A percentile compares a stretch with the other conserved stretches of the same genome.
Conservation (phyloP, 2,888 invertebrate species). For the Trilocha varians region DNA sequence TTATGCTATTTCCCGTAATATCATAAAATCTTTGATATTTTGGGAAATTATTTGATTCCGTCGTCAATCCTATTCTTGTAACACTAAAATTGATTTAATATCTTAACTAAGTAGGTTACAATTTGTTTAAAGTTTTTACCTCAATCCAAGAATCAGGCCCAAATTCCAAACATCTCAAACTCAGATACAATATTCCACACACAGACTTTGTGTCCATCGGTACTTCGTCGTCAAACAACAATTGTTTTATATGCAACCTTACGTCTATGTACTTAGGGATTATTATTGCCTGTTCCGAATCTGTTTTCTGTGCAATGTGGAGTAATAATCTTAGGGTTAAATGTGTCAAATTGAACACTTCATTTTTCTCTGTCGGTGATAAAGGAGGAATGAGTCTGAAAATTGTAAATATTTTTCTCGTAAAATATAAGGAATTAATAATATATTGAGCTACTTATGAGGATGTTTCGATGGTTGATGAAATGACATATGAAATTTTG, state of each 20-base stretch:
- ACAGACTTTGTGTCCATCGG: conserved; percentile 79
- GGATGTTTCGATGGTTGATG: too few species aligned
- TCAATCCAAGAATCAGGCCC: conserved; percentile 37
- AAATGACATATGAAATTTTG: too few species aligned
- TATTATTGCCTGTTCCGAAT: conserved; percentile 13
- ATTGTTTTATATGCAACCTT: conserved; percentile 25
- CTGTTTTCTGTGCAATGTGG: conserved; percentile 40
- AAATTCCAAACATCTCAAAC: conserved; percentile 52
- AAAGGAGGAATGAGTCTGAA: conserved; percentile 29
- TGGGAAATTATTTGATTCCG: too few species aligned
- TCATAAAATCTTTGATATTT: too few species aligned
- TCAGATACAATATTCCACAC: conserved; percentile 71
- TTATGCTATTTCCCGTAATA: too few species aligned
- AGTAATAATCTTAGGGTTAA: conserved; percentile 36
- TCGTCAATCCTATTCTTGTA: too few species aligned
- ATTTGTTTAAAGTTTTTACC: too few species aligned
- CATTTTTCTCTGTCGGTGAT: conserved; percentile 51
- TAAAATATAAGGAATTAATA: too few species aligned
- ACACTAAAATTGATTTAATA: too few species aligned
- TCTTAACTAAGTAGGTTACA: too few species aligned
- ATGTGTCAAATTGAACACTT: conserved; percentile 43
- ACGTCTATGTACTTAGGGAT: conserved; percentile 22
- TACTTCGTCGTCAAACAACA: conserved; percentile 61
- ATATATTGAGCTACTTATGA: too few species aligned
- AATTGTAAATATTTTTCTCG: too few species aligned